Percentiles rank a stretch among this genome's conserved stretches.
These are phyloP conservation scores for Lasius fuliginosus DNA, from an alignment of 2,888 invertebrate species.

Conservation along the genomic window DNA sequence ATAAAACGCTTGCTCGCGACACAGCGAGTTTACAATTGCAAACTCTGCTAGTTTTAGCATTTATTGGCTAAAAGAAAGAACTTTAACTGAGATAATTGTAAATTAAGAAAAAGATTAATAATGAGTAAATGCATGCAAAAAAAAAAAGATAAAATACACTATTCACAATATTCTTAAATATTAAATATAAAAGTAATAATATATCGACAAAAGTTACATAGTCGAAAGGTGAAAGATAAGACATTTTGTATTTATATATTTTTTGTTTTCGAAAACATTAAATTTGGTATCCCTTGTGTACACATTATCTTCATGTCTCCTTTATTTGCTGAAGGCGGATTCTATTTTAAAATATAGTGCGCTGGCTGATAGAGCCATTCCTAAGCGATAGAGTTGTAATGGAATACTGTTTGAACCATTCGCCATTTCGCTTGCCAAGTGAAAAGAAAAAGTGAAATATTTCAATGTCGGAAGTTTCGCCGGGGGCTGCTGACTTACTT, in stretches of 20 bases:
- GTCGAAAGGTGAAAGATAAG: not conserved
- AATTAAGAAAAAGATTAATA: not conserved
- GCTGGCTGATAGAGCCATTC: slow-evolving; percentile 37
- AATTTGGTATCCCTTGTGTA: not conserved
- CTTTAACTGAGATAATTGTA: slow-evolving; percentile 12
- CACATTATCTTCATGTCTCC: slow-evolving; percentile 10
- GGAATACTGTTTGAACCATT: slow-evolving; percentile 50
- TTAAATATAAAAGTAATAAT: not conserved
- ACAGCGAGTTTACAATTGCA: not conserved
- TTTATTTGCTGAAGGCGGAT: slow-evolving; percentile 16
- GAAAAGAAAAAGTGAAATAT: slow-evolving; percentile 50
- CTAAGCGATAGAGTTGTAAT: slow-evolving; percentile 50
- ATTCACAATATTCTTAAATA: not conserved
- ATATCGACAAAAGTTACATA: not conserved
- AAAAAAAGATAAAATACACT: not conserved
- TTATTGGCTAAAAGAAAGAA: not conserved
- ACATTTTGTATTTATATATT: not conserved
- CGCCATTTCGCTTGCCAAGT: slow-evolving; percentile 35
- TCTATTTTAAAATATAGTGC: slow-evolving; percentile 25
- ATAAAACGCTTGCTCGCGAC: not conserved
- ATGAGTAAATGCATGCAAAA: not conserved
- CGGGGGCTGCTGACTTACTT: slow-evolving; percentile 28
- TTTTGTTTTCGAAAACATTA: slow-evolving; percentile 10
- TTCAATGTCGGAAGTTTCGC: slow-evolving; percentile 55
- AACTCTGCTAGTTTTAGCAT: slow-evolving; percentile 10